A percentile compares a stretch with the other conserved stretches of the same genome.
Evolutionary conservation across 2,888 invertebrate species (phyloP).

Genomic region (Tolmerus cingulatus): DNA sequence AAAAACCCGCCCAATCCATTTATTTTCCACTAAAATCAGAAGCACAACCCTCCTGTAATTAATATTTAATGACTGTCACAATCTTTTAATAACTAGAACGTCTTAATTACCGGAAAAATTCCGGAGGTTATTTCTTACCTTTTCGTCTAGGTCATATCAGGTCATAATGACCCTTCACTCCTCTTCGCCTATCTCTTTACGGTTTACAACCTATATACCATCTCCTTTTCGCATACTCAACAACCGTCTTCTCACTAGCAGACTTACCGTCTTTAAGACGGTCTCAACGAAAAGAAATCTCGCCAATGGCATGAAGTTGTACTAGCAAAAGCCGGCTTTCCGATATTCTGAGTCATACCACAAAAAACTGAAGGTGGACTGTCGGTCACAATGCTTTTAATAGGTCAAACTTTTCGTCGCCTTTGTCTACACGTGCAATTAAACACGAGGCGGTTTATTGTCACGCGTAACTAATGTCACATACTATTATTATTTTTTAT

Average conservation of each 20-base stretch:
- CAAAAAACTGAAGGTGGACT: background rate
- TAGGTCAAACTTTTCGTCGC: background rate
- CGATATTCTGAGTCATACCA: background rate
- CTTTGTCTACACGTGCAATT: background rate
- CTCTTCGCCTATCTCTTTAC: background rate
- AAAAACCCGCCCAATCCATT: background rate
- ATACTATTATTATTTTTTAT: background rate
- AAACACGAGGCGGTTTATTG: background rate
- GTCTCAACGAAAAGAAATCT: background rate
- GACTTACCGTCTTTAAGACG: background rate
- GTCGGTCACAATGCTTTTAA: background rate
- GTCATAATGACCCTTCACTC: background rate
- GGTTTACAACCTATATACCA: background rate
- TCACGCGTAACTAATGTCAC: background rate
- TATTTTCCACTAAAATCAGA: background rate
- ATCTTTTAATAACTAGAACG: background rate
- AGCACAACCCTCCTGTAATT: background rate
- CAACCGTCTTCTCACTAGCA: background rate
- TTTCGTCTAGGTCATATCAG: background rate
- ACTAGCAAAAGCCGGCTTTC: background rate
- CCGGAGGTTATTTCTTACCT: background rate
- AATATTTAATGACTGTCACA: background rate
- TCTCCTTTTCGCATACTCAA: background rate
- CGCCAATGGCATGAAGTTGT: background rate
- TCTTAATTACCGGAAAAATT: background rate